Percentiles rank a stretch among this genome's conserved stretches.
These are phyloP conservation scores for Balaenoptera acutorostrata DNA, from an alignment of 2,113 vertebrate species.

Conservation along the genomic window DNA sequence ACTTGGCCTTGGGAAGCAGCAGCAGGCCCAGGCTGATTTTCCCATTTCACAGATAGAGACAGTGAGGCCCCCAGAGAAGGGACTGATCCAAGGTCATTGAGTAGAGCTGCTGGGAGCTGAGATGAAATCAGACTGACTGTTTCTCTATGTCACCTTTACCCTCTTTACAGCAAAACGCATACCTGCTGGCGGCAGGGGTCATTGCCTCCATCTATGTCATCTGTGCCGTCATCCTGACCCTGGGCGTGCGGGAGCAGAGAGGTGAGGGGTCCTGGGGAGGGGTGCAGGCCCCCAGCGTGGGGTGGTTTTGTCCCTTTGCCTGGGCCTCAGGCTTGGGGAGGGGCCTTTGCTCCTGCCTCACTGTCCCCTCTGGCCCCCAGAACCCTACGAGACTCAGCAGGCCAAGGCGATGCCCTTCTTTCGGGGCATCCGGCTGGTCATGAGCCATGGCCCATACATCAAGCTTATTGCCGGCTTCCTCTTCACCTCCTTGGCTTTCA, in stretches of 20 bases:
- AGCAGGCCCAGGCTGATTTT: background rate
- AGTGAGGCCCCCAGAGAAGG: background rate
- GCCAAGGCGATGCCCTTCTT: conserved; percentile 83
- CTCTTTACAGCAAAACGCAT: conserved; percentile 85
- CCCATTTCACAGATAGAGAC: background rate
- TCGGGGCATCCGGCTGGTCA: conserved; percentile 88
- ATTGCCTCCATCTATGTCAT: conserved; percentile 90
- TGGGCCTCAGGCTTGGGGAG: background rate
- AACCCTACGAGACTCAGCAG: conserved; percentile 73
- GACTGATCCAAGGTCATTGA: background rate
- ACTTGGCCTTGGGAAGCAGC: background rate
- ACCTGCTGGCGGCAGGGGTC: conserved; percentile 90
- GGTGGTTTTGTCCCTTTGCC: background rate
- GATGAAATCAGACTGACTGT: background rate
- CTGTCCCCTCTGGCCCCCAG: conserved; percentile 74
- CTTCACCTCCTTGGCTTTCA: conserved; percentile 95
- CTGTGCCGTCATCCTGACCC: conserved; percentile 85
- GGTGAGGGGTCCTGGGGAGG: conserved; percentile 77
- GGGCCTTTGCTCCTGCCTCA: background rate
- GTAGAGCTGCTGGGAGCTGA: background rate
- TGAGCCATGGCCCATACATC: conserved; percentile 90
- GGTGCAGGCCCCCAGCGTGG: background rate
- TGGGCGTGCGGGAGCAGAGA: conserved; percentile 89
- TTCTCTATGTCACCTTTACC: background rate
- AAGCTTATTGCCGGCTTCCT: conserved; percentile 93